A percentile compares a stretch with the other conserved stretches of the same genome.
phyloP scores from a whole-genome alignment of 2,113 vertebrate genomes.

The Lota lota region DNA sequence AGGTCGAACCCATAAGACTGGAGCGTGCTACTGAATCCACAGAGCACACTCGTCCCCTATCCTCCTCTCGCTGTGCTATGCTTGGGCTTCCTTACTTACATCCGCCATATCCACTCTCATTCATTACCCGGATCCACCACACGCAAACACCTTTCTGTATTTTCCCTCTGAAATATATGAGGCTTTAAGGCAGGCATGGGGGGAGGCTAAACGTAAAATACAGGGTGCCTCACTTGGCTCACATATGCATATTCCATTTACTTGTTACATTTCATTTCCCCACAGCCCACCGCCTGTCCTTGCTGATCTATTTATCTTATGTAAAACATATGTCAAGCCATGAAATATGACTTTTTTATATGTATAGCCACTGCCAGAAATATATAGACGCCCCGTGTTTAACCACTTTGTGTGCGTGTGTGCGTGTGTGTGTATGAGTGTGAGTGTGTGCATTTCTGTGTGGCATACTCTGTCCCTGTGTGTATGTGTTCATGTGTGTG shows the following conservation, averaged over 20 bases:
- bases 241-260: conserved; percentile 11
- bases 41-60: conserved; percentile 1
- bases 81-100: too few relatives aligned
- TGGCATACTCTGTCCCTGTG: too few relatives aligned
- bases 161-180: too few relatives aligned
- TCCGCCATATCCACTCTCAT: too few relatives aligned
- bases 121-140: too few relatives aligned
- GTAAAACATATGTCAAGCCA: conserved; percentile 35
- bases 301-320: conserved; percentile 37
- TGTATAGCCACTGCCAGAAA: conserved; percentile 32
- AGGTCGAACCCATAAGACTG: conserved; percentile 56
- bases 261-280: conserved; percentile 2
- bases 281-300: conserved; percentile 5
- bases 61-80: too few relatives aligned
- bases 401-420: background rate
- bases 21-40: conserved; percentile 35
- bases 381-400: conserved; percentile 12
- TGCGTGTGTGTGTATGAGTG: background rate
- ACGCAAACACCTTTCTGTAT: too few relatives aligned
- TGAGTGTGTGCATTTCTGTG: background rate
- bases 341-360: conserved; percentile 41
- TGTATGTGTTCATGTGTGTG: background rate
- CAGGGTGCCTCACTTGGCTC: conserved; percentile 31
- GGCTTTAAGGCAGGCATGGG: too few relatives aligned
- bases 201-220: conserved; percentile 14